phyloP scores from a whole-genome alignment of 2,797 vertebrate genomes.

The Xiphophorus birchmanni region DNA sequence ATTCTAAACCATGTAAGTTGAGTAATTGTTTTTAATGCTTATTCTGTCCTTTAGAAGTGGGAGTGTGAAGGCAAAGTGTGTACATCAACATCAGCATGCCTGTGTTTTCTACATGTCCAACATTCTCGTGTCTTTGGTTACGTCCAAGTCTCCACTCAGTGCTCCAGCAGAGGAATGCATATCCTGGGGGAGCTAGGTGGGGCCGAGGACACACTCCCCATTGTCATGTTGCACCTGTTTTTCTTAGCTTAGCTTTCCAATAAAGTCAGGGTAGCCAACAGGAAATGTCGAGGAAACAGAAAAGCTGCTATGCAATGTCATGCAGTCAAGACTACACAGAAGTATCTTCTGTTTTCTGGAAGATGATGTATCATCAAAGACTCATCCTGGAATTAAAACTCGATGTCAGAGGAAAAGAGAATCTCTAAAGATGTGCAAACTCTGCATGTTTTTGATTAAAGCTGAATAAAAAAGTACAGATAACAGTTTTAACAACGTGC shows the following conservation, averaged over 20 bases:
- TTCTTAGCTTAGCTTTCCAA: conserved; percentile 57
- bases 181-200: conserved; percentile 68
- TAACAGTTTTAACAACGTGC: background rate
- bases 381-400: background rate
- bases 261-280: conserved; percentile 36
- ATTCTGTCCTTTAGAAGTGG: conserved; percentile 6
- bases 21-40: conserved; percentile 6
- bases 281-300: conserved; percentile 45
- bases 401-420: background rate
- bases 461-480: background rate
- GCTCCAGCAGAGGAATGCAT: conserved; percentile 67
- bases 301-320: conserved; percentile 47
- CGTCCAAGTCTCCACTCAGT: conserved; percentile 44
- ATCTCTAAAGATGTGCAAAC: background rate
- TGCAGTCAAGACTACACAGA: background rate
- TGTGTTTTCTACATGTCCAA: conserved; percentile 19
- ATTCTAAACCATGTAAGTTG: conserved; percentile 41
- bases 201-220: conserved; percentile 42
- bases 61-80: conserved; percentile 1
- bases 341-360: background rate
- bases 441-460: background rate
- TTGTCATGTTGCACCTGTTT: conserved; percentile 76
- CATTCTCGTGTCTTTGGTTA: conserved; percentile 33
- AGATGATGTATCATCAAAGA: background rate
- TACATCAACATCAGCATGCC: conserved; percentile 41